phyloP scores from a whole-genome alignment of 1,140 invertebrate species.

The Onthophagus taurus region DNA sequence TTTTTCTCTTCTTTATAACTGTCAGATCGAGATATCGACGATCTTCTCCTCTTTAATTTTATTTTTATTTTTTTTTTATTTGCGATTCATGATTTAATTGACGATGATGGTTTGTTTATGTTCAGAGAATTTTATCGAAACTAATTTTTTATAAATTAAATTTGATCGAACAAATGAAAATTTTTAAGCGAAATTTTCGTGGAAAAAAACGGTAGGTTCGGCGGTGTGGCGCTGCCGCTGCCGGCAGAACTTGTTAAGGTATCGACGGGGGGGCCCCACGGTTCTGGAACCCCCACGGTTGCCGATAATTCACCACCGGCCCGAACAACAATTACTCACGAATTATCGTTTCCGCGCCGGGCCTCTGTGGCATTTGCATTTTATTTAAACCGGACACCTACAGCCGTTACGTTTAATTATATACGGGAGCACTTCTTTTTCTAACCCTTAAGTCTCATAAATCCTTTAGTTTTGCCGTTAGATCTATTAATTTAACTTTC shows the following conservation, averaged over 20 bases:
- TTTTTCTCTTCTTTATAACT: too few relatives aligned
- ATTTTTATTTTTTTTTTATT: neutral
- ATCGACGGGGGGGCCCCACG: conserved; percentile 13
- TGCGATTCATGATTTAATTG: too few relatives aligned
- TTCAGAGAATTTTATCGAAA: too few relatives aligned
- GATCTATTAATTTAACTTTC: too few relatives aligned
- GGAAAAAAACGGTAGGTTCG: neutral
- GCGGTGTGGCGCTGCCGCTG: neutral
- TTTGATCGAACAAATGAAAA: neutral
- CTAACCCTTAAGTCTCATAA: too few relatives aligned
- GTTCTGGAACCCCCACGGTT: conserved; percentile 19
- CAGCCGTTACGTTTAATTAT: too few relatives aligned
- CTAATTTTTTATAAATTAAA: too few relatives aligned
- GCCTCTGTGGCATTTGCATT: conserved; percentile 18
- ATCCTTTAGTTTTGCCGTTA: too few relatives aligned
- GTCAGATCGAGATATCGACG: too few relatives aligned
- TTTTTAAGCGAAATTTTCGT: neutral
- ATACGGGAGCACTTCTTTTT: too few relatives aligned
- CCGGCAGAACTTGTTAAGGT: conserved; percentile 9
- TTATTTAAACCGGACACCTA: conserved; percentile 16
- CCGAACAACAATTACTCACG: conserved; percentile 21
- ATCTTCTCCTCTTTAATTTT: conserved; percentile 3
- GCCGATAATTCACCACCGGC: conserved; percentile 24
- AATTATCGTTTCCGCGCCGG: conserved; percentile 21
- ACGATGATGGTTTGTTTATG: too few relatives aligned